Base-by-base conservation (phyloP, 64 coral and sea anemone species). In the Montipora efflorescens region DNA sequence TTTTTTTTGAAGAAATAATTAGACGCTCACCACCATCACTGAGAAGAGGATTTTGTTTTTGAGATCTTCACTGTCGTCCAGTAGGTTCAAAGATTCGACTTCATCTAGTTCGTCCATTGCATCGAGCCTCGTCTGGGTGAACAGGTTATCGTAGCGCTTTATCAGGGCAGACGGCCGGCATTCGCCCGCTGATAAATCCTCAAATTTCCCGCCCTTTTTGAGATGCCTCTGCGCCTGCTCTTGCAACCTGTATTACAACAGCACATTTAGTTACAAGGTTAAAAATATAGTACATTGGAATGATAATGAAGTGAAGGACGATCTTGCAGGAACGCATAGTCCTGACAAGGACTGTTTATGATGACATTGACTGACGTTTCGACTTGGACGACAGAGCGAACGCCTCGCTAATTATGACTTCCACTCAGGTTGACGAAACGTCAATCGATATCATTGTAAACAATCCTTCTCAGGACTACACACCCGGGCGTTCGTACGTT, bases 1-100 rank as follows among this genome's bases (percentile, higher is more conserved):
- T 71, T 71, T 4, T 71, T 71, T 71, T 4, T n/a, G 19, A 20
- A 23, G 68, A 71, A 71, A 23, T 15, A 21, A 6, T 21, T 23
- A 7, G 4, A 15, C 6, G 90, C 96, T 66, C 28, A 98, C 96
- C 96, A 95, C 96, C 16, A 98, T 67, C 75, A 98, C 96, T 19
- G 93, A 95, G 78, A 98, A 98, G 12, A 98, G 70, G 6, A 98
- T 82, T 90, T 98, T 98, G 14, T 94, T 87, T 76, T 98, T 98
- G 14, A 98, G 93, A 49, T 93, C 94, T 25, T 52, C 82, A 55
- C 73, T 88, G 55, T 95, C 96, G 25, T 93, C 96, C 79, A 98
- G 80, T 55, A 77, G 69, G n/a, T 73, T 74, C 43, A 98, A 86
- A 43, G 90, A 90, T 75, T 98, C 90, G 16, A 95, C 8, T 3